A percentile compares a stretch with the other conserved stretches of the same genome.
Conservation (phyloP, 2,888 invertebrate genomes). For the Formica aserva region DNA sequence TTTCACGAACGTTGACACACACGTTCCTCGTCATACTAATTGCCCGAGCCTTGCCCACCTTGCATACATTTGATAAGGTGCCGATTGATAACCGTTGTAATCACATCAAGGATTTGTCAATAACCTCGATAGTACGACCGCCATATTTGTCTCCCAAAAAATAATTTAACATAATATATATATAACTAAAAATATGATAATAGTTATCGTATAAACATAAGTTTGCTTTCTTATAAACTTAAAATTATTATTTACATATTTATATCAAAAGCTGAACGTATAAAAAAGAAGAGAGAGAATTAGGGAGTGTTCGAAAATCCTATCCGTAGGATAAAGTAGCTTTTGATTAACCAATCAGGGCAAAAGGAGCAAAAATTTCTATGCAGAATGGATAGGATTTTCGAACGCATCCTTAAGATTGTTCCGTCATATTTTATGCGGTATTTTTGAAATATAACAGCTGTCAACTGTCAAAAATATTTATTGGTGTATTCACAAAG, state of each 20-base stretch:
- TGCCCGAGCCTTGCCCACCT: not conserved
- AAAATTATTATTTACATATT: not conserved
- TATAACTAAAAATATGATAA: not conserved
- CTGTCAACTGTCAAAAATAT: not conserved
- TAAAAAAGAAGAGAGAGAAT: not conserved
- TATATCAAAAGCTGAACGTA: not conserved
- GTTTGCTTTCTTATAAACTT: not conserved
- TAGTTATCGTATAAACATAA: not conserved
- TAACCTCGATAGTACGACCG: constrained; percentile 21
- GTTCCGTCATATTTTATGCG: not conserved
- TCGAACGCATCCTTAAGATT: not conserved
- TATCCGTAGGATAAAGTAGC: no score
- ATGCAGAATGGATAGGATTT: no score
- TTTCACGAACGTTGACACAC: not conserved
- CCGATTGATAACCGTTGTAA: not conserved
- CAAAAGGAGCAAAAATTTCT: no score
- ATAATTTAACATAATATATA: not conserved
- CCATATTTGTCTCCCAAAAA: constrained; percentile 9
- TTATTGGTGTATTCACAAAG: not conserved
- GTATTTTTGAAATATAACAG: constrained; percentile 12
- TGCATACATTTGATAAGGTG: not conserved
- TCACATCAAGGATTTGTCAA: not conserved
- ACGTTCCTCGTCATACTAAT: not conserved
- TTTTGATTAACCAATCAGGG: no score
- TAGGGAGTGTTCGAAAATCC: no score